These are phyloP conservation scores for Porites lutea DNA, from an alignment of 64 coral and sea anemone species.

Conservation along the genomic window DNA sequence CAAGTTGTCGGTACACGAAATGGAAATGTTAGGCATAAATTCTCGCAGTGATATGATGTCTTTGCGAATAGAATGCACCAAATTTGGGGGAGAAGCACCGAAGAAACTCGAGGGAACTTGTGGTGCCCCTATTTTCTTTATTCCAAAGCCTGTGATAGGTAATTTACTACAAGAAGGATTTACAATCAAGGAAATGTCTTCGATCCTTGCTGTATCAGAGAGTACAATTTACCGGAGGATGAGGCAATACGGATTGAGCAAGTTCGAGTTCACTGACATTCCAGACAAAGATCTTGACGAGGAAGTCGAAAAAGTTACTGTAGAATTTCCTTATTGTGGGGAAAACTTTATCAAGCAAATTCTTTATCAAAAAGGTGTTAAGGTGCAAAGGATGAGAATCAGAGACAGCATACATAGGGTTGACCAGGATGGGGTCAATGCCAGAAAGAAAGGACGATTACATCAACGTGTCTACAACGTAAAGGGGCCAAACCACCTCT, in stretches of 20 bases:
- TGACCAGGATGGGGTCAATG: conserved; percentile 11
- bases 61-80: conserved; percentile 6
- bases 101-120: conserved; percentile 15
- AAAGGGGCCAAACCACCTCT: conserved; percentile 52
- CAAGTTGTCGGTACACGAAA: conserved; percentile 18
- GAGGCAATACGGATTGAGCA: conserved; percentile 48
- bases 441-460: conserved; percentile 53
- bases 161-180: conserved; percentile 37
- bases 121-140: conserved; percentile 43
- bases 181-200: conserved; percentile 39
- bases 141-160: conserved; percentile 38
- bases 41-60: conserved; percentile 27
- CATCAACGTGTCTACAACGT: conserved; percentile 71
- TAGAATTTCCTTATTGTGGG: conserved; percentile 53
- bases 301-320: conserved; percentile 32
- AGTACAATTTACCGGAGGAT: conserved; percentile 62
- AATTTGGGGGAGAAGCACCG: conserved; percentile 1
- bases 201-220: conserved; percentile 28
- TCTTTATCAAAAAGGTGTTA: conserved; percentile 31
- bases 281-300: conserved; percentile 34
- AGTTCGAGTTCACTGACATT: conserved; percentile 42
- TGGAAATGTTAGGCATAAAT: conserved; percentile 7
- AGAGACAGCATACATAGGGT: conserved; percentile 46
- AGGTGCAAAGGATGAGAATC: conserved; percentile 11
- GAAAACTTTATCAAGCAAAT: conserved; percentile 23